Percentiles rank a stretch among this genome's conserved stretches.
Conservation (phyloP, 2,888 invertebrate genomes). For the Melanostoma scalare region DNA sequence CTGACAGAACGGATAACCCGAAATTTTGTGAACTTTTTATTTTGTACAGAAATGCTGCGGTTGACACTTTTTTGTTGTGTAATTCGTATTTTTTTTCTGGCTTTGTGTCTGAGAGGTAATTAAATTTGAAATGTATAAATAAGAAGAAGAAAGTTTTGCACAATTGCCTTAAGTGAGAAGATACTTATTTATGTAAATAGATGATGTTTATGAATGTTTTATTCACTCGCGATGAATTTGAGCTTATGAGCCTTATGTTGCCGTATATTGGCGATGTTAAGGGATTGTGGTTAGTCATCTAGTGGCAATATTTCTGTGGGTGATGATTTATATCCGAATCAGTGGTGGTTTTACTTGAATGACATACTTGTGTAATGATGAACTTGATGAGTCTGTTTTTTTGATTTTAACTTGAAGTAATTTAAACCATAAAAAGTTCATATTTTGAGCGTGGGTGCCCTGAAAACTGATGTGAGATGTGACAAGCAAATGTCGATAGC, state of each 20-base stretch:
- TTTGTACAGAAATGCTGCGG: conserved; percentile 27
- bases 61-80: conserved; percentile 52
- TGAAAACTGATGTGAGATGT: too few relatives aligned
- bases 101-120: conserved; percentile 54
- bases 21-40: conserved; percentile 32
- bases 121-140: conserved; percentile 58
- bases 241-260: too few relatives aligned
- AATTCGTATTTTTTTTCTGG: conserved; percentile 18
- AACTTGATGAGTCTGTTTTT: neutral
- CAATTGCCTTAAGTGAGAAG: conserved; percentile 33
- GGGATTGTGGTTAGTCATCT: conserved; percentile 11
- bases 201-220: conserved; percentile 19
- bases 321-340: conserved; percentile 43
- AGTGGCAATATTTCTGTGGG: conserved; percentile 34
- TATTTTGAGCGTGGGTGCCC: too few relatives aligned
- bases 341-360: conserved; percentile 13
- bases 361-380: neutral
- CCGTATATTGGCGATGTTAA: conserved; percentile 32
- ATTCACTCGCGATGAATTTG: too few relatives aligned
- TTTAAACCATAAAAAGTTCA: too few relatives aligned
- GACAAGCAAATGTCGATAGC: too few relatives aligned
- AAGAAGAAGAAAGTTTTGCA: conserved; percentile 38
- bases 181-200: conserved; percentile 17
- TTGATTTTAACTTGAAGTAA: neutral
- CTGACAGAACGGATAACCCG: conserved; percentile 68